Evolutionary conservation across 2,888 invertebrate genomes (phyloP).

Genomic region (Allophyes oxyacanthae): DNA sequence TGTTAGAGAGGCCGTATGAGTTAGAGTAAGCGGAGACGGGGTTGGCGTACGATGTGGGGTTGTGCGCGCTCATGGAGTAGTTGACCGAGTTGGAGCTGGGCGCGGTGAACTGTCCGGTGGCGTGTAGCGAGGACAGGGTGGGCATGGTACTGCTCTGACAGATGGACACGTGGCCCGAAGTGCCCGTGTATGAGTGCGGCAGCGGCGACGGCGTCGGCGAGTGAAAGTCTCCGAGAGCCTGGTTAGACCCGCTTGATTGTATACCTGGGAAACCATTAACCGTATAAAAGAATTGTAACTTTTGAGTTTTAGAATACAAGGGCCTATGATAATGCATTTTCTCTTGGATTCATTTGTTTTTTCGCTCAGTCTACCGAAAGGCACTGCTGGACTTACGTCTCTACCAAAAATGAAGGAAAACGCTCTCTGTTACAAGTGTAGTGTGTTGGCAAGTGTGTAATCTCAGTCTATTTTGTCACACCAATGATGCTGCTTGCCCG

Average conservation of each 20-base stretch:
- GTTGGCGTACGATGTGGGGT: conserved; percentile 87
- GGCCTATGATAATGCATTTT: too few species aligned
- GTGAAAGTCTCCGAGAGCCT: conserved; percentile 91
- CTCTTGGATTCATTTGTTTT: too few species aligned
- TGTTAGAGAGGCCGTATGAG: conserved; percentile 81
- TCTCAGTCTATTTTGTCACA: too few species aligned
- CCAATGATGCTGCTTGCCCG: too few species aligned
- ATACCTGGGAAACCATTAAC: conserved; percentile 78
- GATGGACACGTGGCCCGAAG: conserved; percentile 79
- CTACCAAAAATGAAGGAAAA: too few species aligned
- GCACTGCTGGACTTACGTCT: too few species aligned
- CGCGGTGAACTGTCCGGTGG: conserved; percentile 81
- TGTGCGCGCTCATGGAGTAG: conserved; percentile 87
- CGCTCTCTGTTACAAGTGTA: too few species aligned
- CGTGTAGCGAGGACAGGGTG: conserved; percentile 87
- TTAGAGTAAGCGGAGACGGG: conserved; percentile 86
- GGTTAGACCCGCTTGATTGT: conserved; percentile 92
- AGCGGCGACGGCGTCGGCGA: conserved; percentile 90
- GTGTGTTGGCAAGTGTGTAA: too few species aligned
- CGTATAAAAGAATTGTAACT: conserved; percentile 19
- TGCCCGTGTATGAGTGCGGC: conserved; percentile 88
- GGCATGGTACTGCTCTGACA: conserved; percentile 92
- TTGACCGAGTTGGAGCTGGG: conserved; percentile 86
- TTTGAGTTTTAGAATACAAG: too few species aligned
- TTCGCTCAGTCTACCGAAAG: too few species aligned